These are phyloP conservation scores for Scolopax bukidnonensis DNA, from an alignment of 2,797 vertebrate species.

Conservation along the genomic window DNA sequence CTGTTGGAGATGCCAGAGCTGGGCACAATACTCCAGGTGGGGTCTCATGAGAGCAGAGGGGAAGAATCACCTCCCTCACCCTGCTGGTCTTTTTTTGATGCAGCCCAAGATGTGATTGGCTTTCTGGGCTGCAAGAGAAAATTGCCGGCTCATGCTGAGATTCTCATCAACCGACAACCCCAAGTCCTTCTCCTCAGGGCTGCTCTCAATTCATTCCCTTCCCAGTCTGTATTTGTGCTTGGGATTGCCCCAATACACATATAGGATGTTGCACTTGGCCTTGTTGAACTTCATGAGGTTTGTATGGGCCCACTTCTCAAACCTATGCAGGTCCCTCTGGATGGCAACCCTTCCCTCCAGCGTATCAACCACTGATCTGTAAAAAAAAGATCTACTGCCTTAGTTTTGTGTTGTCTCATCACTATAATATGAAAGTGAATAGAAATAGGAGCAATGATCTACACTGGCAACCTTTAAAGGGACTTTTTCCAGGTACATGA, in stretches of 20 bases:
- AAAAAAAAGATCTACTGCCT: not conserved
- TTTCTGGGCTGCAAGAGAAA: not conserved
- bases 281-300: not conserved
- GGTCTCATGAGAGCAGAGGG: not conserved
- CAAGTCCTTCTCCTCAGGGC: not conserved
- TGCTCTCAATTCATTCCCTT: not conserved
- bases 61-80: not conserved
- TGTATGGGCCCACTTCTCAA: not conserved
- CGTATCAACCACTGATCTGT: not conserved
- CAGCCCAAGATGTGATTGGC: not conserved
- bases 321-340: not conserved
- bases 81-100: not conserved
- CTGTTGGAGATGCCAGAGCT: not conserved
- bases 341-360: not conserved
- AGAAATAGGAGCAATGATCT: not conserved
- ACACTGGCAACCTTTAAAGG: not conserved
- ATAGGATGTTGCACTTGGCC: not conserved
- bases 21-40: not conserved
- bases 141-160: not conserved
- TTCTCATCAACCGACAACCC: not conserved
- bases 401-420: not conserved
- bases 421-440: fast-evolving
- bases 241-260: not conserved
- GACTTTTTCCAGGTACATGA: not conserved
- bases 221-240: not conserved